Evolutionary conservation across 2,888 invertebrate genomes (phyloP), one percentile per base, ranked within the genome.

Genomic region (Drosophila barbarae): DNA sequence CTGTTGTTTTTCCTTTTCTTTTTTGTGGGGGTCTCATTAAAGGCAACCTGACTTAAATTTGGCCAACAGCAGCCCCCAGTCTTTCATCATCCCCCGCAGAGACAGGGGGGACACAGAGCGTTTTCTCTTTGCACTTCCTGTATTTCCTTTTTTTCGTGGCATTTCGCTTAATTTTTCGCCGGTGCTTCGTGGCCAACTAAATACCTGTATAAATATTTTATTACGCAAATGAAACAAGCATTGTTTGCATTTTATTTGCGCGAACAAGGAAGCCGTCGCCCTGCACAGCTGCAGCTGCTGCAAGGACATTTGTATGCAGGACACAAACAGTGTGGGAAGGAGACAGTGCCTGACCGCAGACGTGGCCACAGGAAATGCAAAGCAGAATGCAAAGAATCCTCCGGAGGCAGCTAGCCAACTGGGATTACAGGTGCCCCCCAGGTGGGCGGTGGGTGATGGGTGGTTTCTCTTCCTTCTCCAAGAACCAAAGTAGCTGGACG

Each of bases 151-250:
- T 26, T 49, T 52, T 46, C 30, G 46, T 57, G 41, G 41, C 36
- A 32, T n/a, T 35, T 41, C 35, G 61, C 54, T 74, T 69, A 59
- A 57, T 65, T 69, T 61, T 60, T 53, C 54, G 54, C 76, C 68
- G 39, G 46, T 47, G 56, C 39, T 57, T 55, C 42, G 75, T 61
- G 69, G 73, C 72, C 71, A 83, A 79, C 79, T 83, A 79, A 79
- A 79, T 83, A 79, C 84, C 79, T 79, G 81, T 77, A 83, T 79
- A 79, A 79, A 79, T 79, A 83, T 83, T 79, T 79, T 79, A 79
- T 77, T 79, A 83, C 84, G 78, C 81, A 79, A 79, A 79, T 79
- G 79, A 79, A 83, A 79, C 81, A 79, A 77, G 84, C 81, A 75
- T 77, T 79, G 79, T 83, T 79, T 79, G 84, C 81, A 79, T 79